Base-by-base conservation (phyloP, 1,140 invertebrate genomes). In the Amphibalanus amphitrite region DNA sequence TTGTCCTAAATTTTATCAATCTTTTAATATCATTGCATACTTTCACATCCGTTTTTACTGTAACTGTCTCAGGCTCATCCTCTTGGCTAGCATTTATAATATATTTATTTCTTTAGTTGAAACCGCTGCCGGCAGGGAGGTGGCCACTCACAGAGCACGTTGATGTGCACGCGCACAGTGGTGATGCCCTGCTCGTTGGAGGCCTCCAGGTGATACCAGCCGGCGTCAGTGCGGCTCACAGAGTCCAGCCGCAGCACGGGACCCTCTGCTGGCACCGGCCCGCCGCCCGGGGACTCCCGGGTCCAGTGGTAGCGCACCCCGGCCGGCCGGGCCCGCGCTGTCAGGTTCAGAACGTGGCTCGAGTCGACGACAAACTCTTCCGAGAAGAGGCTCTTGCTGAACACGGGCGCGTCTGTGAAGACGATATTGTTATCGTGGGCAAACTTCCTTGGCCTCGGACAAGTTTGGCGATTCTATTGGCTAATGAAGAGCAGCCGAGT, bases 121-220 rank as follows among this genome's bases (percentile, higher is more conserved):
- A n/a, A n/a, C n/a, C n/a, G n/a, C n/a, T n/a, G n/a, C n/a, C n/a
- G n/a, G n/a, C n/a, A n/a, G n/a, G n/a, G n/a, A n/a, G n/a, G n/a
- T n/a, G n/a, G 47, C 47, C 1, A 81, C 91, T 92, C 85, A 96
- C 94, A 97, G 82, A 93, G 88, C 8, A 97, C 93, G 75, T 89
- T 88, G 38, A 97, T 82, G 67, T 89, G 89, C 71, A 97, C 86
- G 74, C 89, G 89, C 65, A 89, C 84, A 68, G 84, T 84, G 0
- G 88, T 86, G n/a, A 86, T 85, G 30, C 84, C 83, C 76, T 86
- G 80, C 28, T 77, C 76, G 76, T 88, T 88, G 69, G 80, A 80
- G 13, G 84, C 86, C 17, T 84, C 80, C 74, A 86, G 87, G 28
- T 83, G 89, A 80, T 94, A 95, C 75, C 86, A 86, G 8, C 86